Base-by-base conservation (phyloP, 2,113 vertebrate species). In the Chionodraco myersi region DNA sequence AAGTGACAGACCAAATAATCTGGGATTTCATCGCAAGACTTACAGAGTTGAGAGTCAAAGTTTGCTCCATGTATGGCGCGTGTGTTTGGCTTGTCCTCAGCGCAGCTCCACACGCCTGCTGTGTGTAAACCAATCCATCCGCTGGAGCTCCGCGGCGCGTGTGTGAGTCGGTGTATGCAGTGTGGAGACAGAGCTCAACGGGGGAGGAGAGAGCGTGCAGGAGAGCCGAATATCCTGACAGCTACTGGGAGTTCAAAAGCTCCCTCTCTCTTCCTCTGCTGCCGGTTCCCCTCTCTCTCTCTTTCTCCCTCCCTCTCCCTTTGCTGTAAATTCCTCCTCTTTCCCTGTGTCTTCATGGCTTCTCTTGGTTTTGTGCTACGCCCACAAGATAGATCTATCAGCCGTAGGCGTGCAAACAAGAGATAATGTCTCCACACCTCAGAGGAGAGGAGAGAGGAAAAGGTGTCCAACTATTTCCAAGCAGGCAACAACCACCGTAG, bases 21-120 rank as follows among this genome's bases (percentile, higher is more conserved):
- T 3, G 44, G 26, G 71, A 72, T 76, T 77, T 83, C 57, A 52
- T 21, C 71, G 53, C 23, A 57, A 64, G 53, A 94, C 94, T 95
- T 95, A 96, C 95, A 51, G 93, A 90, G 91, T 89, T 95, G 88
- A 95, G 93, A 89, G 92, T 95, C 94, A 96, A 95, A 94, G 93
- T 93, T 95, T 95, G 94, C 94, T 97, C 97, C 96, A 96, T 97
- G 95, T 95, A 90, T 89, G 84, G 86, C 47, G 87, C 70, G 54
- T 78, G 84, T 41, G 69, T 75, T 41, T 80, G 88, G 74, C 84
- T 90, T 15, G 78, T 91, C 86, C 81, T 94, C 90, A 94, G 87
- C 85, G 79, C 86, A 92, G 87, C 82, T 91, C 90, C 89, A 85
- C 79, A 89, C 83, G 87, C 90, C 89, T 79, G 85, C 61, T 77